Base-by-base conservation (phyloP, 2,797 vertebrate species). In the Clarias pachynema region DNA sequence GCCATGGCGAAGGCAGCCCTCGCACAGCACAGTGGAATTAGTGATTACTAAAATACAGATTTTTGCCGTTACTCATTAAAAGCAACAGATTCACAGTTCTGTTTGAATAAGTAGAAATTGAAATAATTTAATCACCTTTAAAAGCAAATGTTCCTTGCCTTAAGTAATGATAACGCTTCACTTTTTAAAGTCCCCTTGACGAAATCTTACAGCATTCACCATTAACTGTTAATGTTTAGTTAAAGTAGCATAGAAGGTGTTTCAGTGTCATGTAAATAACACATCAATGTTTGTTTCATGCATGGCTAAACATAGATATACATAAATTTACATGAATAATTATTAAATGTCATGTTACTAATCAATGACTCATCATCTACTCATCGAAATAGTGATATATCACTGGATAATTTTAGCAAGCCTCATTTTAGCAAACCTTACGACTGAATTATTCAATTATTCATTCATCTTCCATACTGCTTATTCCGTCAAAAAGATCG, bases 1-100 rank as follows among this genome's bases (percentile, higher is more conserved):
- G 81, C 75, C 85, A 81, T 87, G 77, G 86, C n/a, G 31, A 86
- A 80, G 49, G 18, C 34, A 79, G 59, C 69, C 49, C 34, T 66
- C 68, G 40, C 24, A 66, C 18, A 31, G 59, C 69, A 74, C 57
- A 44, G 22, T 15, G 12, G 29, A 66, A 49, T 80, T 53, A 44
- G 68, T 66, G 69, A 40, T 68, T 80, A 60, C 20, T 49, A 15
- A 85, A 85, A 80, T 63, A 63, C 8, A 74, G 15, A 49, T 56
- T 56, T 62, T 34, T 72, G 14, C 2, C 1, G 18, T 34, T 59
- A 5, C 53, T 20, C 18, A 20, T 57, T 20, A 22, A 77, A 60
- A 60, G 26, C n/a, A 74, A 22, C 18, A 31, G 57, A 53, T 53
- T 72, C 40, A 20, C n/a, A 8, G 59, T 78, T 4, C 20, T 24